Evolutionary conservation across 2,888 invertebrate genomes (phyloP).

Genomic region (Drosophila lacicola): DNA sequence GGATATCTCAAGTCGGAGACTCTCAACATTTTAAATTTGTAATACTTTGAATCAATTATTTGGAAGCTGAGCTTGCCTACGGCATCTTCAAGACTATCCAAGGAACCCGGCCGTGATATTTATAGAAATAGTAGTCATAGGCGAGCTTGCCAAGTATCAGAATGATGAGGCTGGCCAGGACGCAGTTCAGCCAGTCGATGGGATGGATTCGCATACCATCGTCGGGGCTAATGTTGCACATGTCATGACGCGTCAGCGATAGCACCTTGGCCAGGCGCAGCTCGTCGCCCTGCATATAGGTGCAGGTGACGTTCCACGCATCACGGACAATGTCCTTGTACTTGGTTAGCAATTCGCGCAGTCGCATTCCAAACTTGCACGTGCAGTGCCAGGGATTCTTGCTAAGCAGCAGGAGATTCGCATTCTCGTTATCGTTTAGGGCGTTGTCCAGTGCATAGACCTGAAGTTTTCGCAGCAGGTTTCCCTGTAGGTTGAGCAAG

Average conservation of each 20-base stretch:
- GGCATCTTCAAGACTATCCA: conserved; percentile 94
- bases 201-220: conserved; percentile 87
- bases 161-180: conserved; percentile 89
- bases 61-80: not conserved
- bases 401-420: conserved; percentile 89
- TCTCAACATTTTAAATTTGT: not conserved
- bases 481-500: conserved; percentile 91
- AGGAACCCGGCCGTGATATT: conserved; percentile 91
- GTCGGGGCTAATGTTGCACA: conserved; percentile 87
- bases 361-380: conserved; percentile 91
- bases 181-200: conserved; percentile 90
- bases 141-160: conserved; percentile 90
- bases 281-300: conserved; percentile 86
- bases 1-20: no score
- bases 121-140: conserved; percentile 93
- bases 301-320: conserved; percentile 89
- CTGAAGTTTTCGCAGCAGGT: conserved; percentile 91
- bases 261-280: conserved; percentile 87
- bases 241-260: conserved; percentile 89
- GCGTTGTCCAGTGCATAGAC: conserved; percentile 93
- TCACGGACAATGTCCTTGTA: conserved; percentile 90
- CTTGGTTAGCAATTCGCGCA: conserved; percentile 89
- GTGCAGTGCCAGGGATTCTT: conserved; percentile 94
- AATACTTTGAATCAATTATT: not conserved
- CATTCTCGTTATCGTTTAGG: conserved; percentile 89